Evolutionary conservation across 2,113 vertebrate genomes (phyloP), one percentile per base, ranked within the genome.

Genomic region (Calyptommatus sinebrachiatus): DNA sequence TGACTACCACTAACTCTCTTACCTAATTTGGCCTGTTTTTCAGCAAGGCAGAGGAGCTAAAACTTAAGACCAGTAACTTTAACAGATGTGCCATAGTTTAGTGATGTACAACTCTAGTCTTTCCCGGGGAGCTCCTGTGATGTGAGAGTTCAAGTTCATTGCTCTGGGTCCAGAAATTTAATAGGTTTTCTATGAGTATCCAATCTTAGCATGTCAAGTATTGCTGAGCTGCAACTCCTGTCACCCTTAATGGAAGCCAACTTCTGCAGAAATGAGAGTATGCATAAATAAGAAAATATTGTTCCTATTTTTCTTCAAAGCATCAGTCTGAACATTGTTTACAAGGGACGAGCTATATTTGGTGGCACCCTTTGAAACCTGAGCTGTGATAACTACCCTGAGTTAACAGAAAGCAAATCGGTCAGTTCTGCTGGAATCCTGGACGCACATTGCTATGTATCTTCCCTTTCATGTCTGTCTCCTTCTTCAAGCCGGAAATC

Each of bases 321-420:
- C 48, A 26, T 26, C 60, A 63, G 8, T 61, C 45, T 69, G 26
- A 48, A n/a, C 12, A 31, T 70, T 16, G 90, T 85, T 22, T 62
- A 28, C n/a, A 12, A 7, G 77, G 87, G 83, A 84, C 85, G 83
- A 77, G 63, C 41, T 87, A 71, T 73, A 65, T 87, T 87, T 90
- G 82, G 86, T 84, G 86, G 73, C 65, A 82, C 72, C 35, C 78
- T 86, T 85, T 82, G 90, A 90, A 90, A 88, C 80, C 85, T 75
- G 73, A 71, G 84, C 63, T 71, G 4, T 77, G 24, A 83, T 82
- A 69, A 63, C 69, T 77, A 83, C 7, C 12, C 53, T 76, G 3
- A 73, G 65, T 88, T 87, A 90, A 86, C 79, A 88, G 72, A 83
- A 87, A 85, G 76, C 61, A 21, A 82, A 50, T 80, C 72, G 91